These are phyloP conservation scores for Clarias gariepinus DNA, from an alignment of 2,113 vertebrate genomes.

Conservation along the genomic window DNA sequence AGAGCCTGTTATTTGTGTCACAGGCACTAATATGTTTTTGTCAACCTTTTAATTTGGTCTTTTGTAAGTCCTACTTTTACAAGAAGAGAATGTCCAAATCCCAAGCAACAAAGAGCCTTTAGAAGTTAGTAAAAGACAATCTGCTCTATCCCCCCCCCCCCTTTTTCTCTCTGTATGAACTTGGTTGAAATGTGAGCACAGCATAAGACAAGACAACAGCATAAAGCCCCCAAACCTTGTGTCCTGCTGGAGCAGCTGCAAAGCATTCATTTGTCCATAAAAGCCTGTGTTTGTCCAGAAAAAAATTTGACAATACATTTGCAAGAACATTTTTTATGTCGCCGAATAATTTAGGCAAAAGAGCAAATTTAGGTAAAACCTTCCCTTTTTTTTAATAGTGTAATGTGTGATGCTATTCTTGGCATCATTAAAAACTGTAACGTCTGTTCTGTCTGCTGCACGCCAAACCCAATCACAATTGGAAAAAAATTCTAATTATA, in stretches of 20 bases:
- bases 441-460: neutral
- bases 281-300: conserved; percentile 5
- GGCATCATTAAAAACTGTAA: neutral
- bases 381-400: too few species aligned
- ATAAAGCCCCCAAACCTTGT: conserved; percentile 7
- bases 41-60: neutral
- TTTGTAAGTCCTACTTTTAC: neutral
- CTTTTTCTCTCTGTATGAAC: conserved; percentile 8
- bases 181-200: conserved; percentile 36
- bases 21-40: neutral
- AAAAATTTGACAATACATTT: neutral
- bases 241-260: conserved; percentile 30
- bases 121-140: conserved; percentile 46
- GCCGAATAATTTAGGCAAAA: neutral
- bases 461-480: too few species aligned
- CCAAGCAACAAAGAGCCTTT: conserved; percentile 63
- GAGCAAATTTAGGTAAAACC: too few species aligned
- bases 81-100: neutral
- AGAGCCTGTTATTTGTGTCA: neutral
- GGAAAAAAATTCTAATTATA: too few species aligned
- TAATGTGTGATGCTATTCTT: neutral
- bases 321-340: neutral
- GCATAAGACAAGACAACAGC: conserved; percentile 50
- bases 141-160: neutral
- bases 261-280: conserved; percentile 11